Evolutionary conservation across 2,888 invertebrate genomes (phyloP), one percentile per base, ranked within the genome.

Genomic region (Agonopterix subpropinquella): DNA sequence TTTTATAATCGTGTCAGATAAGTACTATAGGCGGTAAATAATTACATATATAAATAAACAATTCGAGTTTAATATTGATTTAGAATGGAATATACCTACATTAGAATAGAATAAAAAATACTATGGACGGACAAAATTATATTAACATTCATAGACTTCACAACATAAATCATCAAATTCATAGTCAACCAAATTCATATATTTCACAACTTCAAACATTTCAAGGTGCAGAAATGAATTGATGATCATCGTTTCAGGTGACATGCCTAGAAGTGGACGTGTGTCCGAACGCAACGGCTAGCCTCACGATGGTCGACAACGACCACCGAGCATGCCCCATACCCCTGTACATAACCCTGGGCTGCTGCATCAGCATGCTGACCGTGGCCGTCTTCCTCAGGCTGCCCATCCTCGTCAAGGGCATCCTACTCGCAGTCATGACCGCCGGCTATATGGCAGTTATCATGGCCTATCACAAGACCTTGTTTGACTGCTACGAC

Each of bases 341-440:
- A 49, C 97, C 97, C 0, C 93, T 96, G 51, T 98, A 97, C 79
- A 94, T 97, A 42, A 93, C 95, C 4, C 82, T 97, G 10, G 95
- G 95, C 9, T 96, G 96, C 64, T 92, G 96, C 48, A 90, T 97
- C 58, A 94, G 95, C 47, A 95, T 95, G 82, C 89, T 97, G 51
- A 92, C 95, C 0, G 95, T 96, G 35, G 94, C 96, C 0, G 92
- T 96, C 52, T 97, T 97, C 80, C 89, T 97, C 47, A 89, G 91
- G 54, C 89, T 97, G 47, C 96, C 96, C 8, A 95, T 97, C 58
- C 80, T 96, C 56, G 90, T 96, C 55, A 97, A 97, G 81, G 92
- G 94, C 7, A 84, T 93, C 45, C 88, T 97, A 18, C 89, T 96
- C 47, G 78, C 93, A 2, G 90, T 95, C 50, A 95, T 96, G 92